Conservation (phyloP, 2,888 invertebrate species). For the Cataglyphis cursor region DNA sequence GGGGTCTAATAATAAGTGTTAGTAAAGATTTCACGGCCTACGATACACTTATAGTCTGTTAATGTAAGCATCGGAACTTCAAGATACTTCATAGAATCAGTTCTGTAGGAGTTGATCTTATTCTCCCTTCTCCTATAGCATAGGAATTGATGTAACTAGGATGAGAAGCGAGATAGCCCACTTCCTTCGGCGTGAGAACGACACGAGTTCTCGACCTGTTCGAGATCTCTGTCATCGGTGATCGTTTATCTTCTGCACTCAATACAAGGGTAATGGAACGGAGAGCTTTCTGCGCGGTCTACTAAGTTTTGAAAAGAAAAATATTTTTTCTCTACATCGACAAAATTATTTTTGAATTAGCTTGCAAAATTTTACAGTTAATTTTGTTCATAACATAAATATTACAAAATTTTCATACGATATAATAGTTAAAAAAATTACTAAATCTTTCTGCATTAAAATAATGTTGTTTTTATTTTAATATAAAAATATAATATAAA, state of each 20-base stretch:
- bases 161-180: conserved; percentile 57
- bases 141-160: conserved; percentile 56
- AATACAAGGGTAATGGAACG: conserved; percentile 72
- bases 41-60: background rate
- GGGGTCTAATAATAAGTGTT: conserved; percentile 3
- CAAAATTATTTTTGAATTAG: background rate
- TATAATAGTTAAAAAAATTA: background rate
- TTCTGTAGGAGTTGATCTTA: background rate
- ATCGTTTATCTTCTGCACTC: conserved; percentile 78
- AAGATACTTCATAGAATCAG: background rate
- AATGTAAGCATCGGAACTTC: background rate
- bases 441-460: background rate
- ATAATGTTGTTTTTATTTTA: background rate
- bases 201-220: conserved; percentile 68
- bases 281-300: conserved; percentile 57
- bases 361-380: background rate
- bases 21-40: background rate
- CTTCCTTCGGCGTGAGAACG: conserved; percentile 1
- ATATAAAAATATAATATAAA: conserved; percentile 39
- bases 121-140: background rate
- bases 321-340: background rate
- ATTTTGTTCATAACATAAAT: background rate
- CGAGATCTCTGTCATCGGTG: conserved; percentile 76
- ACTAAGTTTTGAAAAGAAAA: background rate
- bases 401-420: conserved; percentile 35